Evolutionary conservation across 2,888 invertebrate genomes (phyloP), one percentile per base, ranked within the genome.

Genomic region (Torymus aiolomorphi): DNA sequence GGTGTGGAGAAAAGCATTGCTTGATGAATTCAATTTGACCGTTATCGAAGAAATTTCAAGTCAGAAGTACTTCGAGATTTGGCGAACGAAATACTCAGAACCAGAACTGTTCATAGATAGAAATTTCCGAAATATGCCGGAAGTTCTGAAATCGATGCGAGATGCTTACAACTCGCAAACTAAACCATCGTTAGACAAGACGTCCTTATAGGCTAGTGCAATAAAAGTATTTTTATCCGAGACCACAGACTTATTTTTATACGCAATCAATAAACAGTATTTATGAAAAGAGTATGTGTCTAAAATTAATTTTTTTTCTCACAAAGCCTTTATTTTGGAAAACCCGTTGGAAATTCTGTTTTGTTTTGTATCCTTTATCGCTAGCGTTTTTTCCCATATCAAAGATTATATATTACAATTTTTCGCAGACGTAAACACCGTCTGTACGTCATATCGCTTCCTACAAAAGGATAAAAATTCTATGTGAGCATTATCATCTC

Each of bases 1-100:
- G 92, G 90, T 92, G 1, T 92, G 92, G 92, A 91, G 89, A 82
- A 79, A 85, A 12, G 91, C 92, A 71, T 86, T 92, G 54, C 88
- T 86, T 62, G 90, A 91, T 74, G 91, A 87, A 86, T 92, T 87
- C 78, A 88, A 87, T 82, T 87, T 86, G 69, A 88, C 83, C 2
- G 82, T 88, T 81, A 66, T 87, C 16, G 83, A 82, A n/a, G 87
- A 91, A 74, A 90, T 92, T 70, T 88, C 91, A 2, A 87, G 89
- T 8, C 89, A 91, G 10, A 85, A 89, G 74, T 92, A 92, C 84
- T 92, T 91, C 79, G 88, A 92, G 82, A 87, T 92, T 76, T 92
- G 92, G 92, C 84, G 87, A 18, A 83, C 86, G 8, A 88, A 87
- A 76, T 89, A 89, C 78, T 87, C 88, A 1, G 88, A 87, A 54